phyloP scores from a whole-genome alignment of 2,888 invertebrate species.

The Eilema caniola region DNA sequence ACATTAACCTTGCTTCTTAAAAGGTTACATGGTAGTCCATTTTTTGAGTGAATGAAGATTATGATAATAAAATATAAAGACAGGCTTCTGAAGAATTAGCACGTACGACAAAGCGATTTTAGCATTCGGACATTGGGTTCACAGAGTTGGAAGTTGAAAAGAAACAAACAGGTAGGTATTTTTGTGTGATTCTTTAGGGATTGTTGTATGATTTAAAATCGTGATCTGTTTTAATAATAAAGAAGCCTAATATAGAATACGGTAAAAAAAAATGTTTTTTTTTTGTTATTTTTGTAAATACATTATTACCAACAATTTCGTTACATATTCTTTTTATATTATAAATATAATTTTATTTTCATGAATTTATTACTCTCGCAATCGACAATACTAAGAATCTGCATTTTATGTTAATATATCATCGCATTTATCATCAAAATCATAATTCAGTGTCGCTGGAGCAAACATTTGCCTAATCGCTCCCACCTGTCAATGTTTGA shows the following conservation, averaged over 20 bases:
- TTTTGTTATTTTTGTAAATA: too few species aligned
- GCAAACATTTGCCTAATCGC: constrained; percentile 62
- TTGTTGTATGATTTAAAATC: too few species aligned
- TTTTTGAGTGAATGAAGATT: not conserved
- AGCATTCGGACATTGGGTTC: too few species aligned
- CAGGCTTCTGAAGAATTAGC: not conserved
- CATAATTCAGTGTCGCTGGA: constrained; percentile 58
- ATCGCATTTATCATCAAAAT: constrained; percentile 52
- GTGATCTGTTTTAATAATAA: too few species aligned
- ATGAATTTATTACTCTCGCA: not conserved
- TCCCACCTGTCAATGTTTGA: constrained; percentile 59
- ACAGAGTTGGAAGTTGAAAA: too few species aligned
- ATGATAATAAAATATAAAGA: not conserved
- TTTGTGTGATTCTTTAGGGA: too few species aligned
- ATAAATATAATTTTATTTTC: too few species aligned
- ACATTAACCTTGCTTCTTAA: not conserved
- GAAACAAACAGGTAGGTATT: too few species aligned
- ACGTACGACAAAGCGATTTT: too few species aligned
- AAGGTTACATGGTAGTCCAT: not conserved
- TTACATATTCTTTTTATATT: not conserved
- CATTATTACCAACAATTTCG: too few species aligned
- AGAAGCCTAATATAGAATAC: too few species aligned
- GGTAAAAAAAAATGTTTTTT: too few species aligned
- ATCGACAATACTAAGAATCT: not conserved
- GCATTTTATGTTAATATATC: constrained; percentile 1